Evolutionary conservation across 2,113 vertebrate species (phyloP).

Genomic region (Lepisosteus oculatus): DNA sequence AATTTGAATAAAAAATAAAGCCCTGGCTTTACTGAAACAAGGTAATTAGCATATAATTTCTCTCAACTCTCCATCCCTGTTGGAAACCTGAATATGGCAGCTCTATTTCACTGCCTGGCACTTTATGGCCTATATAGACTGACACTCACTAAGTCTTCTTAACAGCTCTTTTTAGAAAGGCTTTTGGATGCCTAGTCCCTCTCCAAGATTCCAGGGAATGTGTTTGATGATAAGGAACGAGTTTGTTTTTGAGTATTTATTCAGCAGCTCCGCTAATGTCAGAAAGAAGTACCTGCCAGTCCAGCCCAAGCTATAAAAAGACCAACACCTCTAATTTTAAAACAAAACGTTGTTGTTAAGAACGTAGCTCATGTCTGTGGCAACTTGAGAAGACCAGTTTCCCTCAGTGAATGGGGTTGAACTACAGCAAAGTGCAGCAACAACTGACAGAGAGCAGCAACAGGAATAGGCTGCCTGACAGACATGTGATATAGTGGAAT

Average conservation of each 20-base stretch:
- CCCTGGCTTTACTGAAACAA: too few species aligned
- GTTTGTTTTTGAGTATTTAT: constrained; percentile 59
- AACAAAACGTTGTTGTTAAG: constrained; percentile 25
- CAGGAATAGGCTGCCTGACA: constrained; percentile 1
- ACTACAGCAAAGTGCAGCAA: not conserved
- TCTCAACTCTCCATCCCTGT: not conserved
- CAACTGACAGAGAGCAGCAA: not conserved
- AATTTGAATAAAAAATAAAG: too few species aligned
- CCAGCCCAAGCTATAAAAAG: constrained; percentile 41
- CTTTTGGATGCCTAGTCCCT: constrained; percentile 9
- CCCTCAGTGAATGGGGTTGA: not conserved
- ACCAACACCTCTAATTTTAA: constrained; percentile 49
- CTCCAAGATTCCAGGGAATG: constrained; percentile 78
- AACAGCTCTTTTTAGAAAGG: constrained; percentile 13
- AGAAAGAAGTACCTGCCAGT: constrained; percentile 47
- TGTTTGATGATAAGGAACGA: constrained; percentile 64
- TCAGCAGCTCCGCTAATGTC: constrained; percentile 50
- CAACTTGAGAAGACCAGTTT: constrained; percentile 16
- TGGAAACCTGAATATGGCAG: not conserved
- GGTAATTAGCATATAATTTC: not conserved
- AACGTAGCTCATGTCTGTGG: constrained; percentile 10
- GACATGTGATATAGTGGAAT: constrained; percentile 8
- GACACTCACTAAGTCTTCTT: constrained; percentile 1
- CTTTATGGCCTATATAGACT: not conserved
- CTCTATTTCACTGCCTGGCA: not conserved